These are phyloP conservation scores for Synanceia verrucosa DNA, from an alignment of 2,797 vertebrate genomes.

Conservation along the genomic window DNA sequence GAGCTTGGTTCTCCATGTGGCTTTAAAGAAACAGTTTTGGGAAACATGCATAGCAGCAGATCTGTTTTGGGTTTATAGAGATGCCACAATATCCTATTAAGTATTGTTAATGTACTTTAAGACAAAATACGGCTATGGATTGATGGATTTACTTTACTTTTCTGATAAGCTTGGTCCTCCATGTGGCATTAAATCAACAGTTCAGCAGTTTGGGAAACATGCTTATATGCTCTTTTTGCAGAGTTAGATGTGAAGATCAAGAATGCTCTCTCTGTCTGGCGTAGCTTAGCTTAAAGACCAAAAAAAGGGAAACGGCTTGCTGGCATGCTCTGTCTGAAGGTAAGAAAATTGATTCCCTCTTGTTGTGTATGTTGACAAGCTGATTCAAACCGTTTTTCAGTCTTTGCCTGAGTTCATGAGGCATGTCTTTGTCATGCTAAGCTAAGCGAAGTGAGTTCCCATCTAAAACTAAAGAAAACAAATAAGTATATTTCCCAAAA, in stretches of 20 bases:
- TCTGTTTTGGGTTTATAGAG: slow-evolving; percentile 78
- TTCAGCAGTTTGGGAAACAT: not conserved
- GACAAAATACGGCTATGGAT: no score
- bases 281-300: not conserved
- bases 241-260: not conserved
- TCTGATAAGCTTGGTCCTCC: no score
- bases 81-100: slow-evolving; percentile 81
- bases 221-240: not conserved
- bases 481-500: not conserved
- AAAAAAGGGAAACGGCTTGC: not conserved
- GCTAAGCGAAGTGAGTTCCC: not conserved
- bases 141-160: no score
- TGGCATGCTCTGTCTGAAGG: not conserved
- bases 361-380: not conserved
- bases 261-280: not conserved
- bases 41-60: no score
- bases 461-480: not conserved
- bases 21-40: no score
- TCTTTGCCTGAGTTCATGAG: not conserved
- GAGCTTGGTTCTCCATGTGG: not conserved
- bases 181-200: not conserved
- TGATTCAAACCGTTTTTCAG: not conserved
- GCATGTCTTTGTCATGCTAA: not conserved
- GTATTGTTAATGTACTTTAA: slow-evolving; percentile 74
- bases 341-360: not conserved